Evolutionary conservation across 2,113 vertebrate genomes (phyloP).

Genomic region (Oplegnathus fasciatus): DNA sequence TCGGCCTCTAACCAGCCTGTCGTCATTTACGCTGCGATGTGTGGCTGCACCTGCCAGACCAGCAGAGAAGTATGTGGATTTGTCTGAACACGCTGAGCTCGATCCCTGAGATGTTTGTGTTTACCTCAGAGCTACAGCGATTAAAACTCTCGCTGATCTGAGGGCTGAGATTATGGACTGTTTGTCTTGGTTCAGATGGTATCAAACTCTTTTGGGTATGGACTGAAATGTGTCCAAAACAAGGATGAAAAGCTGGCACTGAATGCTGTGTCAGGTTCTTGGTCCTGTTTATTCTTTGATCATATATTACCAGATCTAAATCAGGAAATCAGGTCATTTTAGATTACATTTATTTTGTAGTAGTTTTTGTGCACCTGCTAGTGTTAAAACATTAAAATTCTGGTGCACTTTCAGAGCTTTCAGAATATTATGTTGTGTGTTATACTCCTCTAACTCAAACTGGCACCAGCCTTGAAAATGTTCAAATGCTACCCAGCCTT

Average conservation of each 20-base stretch:
- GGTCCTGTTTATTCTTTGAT: not conserved
- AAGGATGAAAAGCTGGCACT: not conserved
- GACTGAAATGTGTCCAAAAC: not conserved
- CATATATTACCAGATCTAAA: not conserved
- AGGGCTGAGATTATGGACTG: not conserved
- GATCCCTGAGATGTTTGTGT: not conserved
- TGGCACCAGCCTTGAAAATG: no score
- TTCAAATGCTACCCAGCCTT: no score
- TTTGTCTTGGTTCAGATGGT: not conserved
- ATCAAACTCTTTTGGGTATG: not conserved
- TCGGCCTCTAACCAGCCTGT: not conserved
- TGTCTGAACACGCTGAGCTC: constrained; percentile 53
- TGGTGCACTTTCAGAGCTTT: no score
- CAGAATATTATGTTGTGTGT: no score
- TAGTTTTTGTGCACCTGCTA: no score
- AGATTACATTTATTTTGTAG: not conserved
- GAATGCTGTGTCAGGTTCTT: not conserved
- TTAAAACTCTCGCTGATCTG: not conserved
- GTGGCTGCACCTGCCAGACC: constrained; percentile 50
- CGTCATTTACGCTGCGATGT: not conserved
- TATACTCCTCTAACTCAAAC: no score
- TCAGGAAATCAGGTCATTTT: not conserved
- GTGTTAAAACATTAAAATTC: no score
- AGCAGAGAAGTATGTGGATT: constrained; percentile 31
- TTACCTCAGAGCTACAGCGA: constrained; percentile 20